Conservation (phyloP, 1,140 invertebrate genomes). For the Lethrus apterus region DNA sequence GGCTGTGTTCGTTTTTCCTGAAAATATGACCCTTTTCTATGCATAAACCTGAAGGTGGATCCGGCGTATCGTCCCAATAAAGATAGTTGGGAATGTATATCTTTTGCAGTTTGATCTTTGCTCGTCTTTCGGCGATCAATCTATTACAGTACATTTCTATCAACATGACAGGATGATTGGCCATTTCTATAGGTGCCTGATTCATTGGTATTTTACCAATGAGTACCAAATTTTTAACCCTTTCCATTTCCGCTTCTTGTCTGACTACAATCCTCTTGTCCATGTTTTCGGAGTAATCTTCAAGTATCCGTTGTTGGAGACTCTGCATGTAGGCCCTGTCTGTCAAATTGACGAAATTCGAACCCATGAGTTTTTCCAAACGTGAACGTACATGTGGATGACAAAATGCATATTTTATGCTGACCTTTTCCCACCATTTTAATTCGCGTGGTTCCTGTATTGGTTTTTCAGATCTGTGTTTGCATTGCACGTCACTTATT, state of each 20-base stretch:
- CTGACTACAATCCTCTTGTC: slow-evolving; percentile 53
- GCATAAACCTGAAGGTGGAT: slow-evolving; percentile 37
- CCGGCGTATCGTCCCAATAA: slow-evolving; percentile 39
- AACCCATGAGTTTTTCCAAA: slow-evolving; percentile 57
- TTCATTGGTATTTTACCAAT: slow-evolving; percentile 53
- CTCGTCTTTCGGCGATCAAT: slow-evolving; percentile 47
- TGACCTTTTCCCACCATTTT: too few species aligned
- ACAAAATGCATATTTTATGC: slow-evolving; percentile 9
- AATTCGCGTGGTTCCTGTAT: too few species aligned
- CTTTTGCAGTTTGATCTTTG: slow-evolving; percentile 37
- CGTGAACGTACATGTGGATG: slow-evolving; percentile 33
- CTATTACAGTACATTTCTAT: slow-evolving; percentile 56
- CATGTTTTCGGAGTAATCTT: slow-evolving; percentile 53
- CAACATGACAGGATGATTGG: slow-evolving; percentile 57
- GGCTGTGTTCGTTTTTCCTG: slow-evolving; percentile 25
- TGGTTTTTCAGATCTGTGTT: too few species aligned
- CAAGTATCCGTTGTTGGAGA: slow-evolving; percentile 50
- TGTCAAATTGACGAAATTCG: slow-evolving; percentile 54
- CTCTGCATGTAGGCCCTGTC: slow-evolving; percentile 59
- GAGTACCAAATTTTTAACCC: slow-evolving; percentile 58
- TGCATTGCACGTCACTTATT: too few species aligned
- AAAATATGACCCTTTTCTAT: slow-evolving; percentile 38
- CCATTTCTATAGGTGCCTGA: slow-evolving; percentile 56
- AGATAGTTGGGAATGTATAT: slow-evolving; percentile 37
- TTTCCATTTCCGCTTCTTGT: slow-evolving; percentile 61